Evolutionary conservation across 1,140 invertebrate species (phyloP).

Genomic region (Drosophila arawakana): DNA sequence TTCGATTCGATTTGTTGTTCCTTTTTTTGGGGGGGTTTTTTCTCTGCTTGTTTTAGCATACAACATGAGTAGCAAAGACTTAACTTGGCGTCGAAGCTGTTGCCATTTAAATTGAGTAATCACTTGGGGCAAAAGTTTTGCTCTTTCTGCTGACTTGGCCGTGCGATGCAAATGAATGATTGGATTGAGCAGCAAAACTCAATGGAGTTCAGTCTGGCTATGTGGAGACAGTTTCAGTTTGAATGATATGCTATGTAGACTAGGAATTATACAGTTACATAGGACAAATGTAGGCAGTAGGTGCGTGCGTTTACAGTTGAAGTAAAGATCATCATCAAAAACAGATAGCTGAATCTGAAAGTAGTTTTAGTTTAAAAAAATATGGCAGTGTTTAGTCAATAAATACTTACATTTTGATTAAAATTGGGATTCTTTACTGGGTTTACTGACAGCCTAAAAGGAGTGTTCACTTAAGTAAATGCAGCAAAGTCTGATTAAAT

Average conservation of each 20-base stretch:
- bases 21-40: slow-evolving; percentile 17
- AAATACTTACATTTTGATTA: background rate
- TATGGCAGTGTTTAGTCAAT: background rate
- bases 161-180: slow-evolving; percentile 42
- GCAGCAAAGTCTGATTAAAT: no score
- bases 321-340: no score
- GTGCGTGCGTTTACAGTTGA: background rate
- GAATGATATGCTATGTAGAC: background rate
- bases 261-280: background rate
- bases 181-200: slow-evolving; percentile 12
- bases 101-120: slow-evolving; percentile 80
- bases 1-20: slow-evolving; percentile 42
- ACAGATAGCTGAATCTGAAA: background rate
- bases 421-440: no score
- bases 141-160: slow-evolving; percentile 24
- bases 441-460: no score
- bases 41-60: slow-evolving; percentile 31
- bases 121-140: slow-evolving; percentile 58
- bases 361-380: background rate
- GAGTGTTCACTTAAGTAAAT: no score
- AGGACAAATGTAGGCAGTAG: background rate
- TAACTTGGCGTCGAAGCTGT: slow-evolving; percentile 9
- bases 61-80: background rate
- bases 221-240: background rate
- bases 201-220: background rate